Evolutionary conservation across 1,140 invertebrate genomes (phyloP).

Genomic region (Drosophila paulistorum): DNA sequence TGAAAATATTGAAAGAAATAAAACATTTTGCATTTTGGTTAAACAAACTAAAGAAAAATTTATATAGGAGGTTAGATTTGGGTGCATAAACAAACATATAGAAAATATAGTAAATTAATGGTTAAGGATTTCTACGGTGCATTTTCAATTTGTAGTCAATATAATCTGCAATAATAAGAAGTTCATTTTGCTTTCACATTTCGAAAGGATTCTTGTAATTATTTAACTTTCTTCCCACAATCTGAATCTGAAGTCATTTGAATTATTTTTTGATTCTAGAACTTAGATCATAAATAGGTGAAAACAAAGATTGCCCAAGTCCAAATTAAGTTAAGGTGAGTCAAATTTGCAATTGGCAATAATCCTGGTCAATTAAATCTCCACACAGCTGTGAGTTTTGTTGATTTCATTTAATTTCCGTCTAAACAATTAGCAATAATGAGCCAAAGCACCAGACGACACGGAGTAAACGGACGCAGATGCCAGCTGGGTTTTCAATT

Average conservation of each 20-base stretch:
- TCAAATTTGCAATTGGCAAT: neutral
- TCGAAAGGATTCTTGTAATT: too few relatives aligned
- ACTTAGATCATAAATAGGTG: too few relatives aligned
- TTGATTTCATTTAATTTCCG: neutral
- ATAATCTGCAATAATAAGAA: too few relatives aligned
- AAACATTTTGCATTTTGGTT: neutral
- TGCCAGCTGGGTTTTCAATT: slow-evolving; percentile 1
- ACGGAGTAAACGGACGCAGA: too few relatives aligned
- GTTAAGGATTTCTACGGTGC: neutral
- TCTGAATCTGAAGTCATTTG: too few relatives aligned
- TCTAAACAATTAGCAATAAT: neutral
- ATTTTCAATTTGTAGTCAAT: neutral
- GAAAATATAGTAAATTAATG: neutral
- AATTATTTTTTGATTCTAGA: too few relatives aligned
- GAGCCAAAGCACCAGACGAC: neutral
- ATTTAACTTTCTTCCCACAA: too few relatives aligned
- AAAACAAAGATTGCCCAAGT: too few relatives aligned
- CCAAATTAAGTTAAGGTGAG: too few relatives aligned
- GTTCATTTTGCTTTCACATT: too few relatives aligned
- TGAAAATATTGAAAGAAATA: neutral
- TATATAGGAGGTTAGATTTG: neutral
- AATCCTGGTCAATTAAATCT: neutral
- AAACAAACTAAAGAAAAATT: neutral
- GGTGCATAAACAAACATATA: neutral
- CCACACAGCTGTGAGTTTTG: neutral